Percentiles rank a stretch among this genome's conserved stretches.
phyloP scores from a whole-genome alignment of 2,888 invertebrate genomes.

The Sericinus montela region DNA sequence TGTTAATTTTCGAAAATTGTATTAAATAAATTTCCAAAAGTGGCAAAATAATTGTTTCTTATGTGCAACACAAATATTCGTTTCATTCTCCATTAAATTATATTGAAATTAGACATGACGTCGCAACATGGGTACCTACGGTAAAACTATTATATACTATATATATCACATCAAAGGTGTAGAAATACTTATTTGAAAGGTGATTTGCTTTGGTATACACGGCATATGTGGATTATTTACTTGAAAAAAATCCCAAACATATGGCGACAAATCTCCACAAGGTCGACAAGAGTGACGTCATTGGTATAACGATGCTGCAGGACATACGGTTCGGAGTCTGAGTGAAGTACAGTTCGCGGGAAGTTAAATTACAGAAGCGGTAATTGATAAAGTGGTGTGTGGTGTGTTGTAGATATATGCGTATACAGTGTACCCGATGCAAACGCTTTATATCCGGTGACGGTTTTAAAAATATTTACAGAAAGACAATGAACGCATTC shows the following conservation, averaged over 20 bases:
- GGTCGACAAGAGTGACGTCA: slow-evolving; percentile 64
- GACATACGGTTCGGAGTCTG: slow-evolving; percentile 49
- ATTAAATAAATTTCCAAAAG: too few species aligned
- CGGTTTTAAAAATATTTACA: slow-evolving; percentile 33
- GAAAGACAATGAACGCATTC: slow-evolving; percentile 35
- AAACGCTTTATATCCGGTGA: slow-evolving; percentile 39
- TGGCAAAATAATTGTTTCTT: too few species aligned
- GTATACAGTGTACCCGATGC: slow-evolving; percentile 23
- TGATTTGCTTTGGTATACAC: too few species aligned
- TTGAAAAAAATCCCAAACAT: slow-evolving; percentile 46
- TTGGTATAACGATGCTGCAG: slow-evolving; percentile 53
- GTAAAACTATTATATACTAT: too few species aligned
- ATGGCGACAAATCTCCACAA: slow-evolving; percentile 55
- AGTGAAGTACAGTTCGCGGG: slow-evolving; percentile 39
- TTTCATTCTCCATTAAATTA: neutral
- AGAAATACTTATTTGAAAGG: too few species aligned
- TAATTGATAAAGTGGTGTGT: slow-evolving; percentile 69
- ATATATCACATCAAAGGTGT: too few species aligned
- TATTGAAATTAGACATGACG: slow-evolving; percentile 3
- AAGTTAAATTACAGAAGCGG: slow-evolving; percentile 33
- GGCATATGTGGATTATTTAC: slow-evolving; percentile 45
- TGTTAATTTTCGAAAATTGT: too few species aligned
- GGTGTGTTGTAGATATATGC: slow-evolving; percentile 17
- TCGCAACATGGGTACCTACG: neutral
- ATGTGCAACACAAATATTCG: too few species aligned